phyloP scores from a whole-genome alignment of 2,888 invertebrate genomes.

The Agapetus fuscipes region DNA sequence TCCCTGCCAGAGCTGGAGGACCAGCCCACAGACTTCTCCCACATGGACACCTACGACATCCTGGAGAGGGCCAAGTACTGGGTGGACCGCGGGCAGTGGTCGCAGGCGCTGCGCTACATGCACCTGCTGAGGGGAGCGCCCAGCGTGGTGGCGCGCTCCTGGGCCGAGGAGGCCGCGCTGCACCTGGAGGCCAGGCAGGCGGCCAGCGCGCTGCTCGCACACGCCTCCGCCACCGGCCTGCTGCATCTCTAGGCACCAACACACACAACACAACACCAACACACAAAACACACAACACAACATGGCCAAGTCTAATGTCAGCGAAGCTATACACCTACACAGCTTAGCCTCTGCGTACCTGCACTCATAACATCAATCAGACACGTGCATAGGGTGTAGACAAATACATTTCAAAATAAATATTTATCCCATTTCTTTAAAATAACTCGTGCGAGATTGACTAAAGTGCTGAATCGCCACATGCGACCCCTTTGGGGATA shows the following conservation, averaged over 20 bases:
- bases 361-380: no score
- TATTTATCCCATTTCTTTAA: no score
- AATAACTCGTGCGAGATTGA: no score
- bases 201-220: slow-evolving; percentile 79
- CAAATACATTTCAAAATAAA: no score
- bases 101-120: slow-evolving; percentile 77
- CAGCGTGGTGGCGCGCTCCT: slow-evolving; percentile 69
- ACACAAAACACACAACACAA: no score
- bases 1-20: slow-evolving; percentile 65
- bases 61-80: slow-evolving; percentile 83
- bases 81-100: slow-evolving; percentile 80
- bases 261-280: not conserved
- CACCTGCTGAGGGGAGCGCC: slow-evolving; percentile 85
- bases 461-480: no score
- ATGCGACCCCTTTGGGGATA: no score
- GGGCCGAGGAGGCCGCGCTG: slow-evolving; percentile 76
- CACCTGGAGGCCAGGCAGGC: slow-evolving; percentile 86
- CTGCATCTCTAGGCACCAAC: slow-evolving; percentile 11
- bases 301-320: no score
- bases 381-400: no score
- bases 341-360: no score
- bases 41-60: slow-evolving; percentile 79
- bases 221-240: slow-evolving; percentile 71
- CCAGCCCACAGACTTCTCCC: slow-evolving; percentile 58
- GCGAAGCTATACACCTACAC: no score